Conservation (phyloP, 1,140 invertebrate genomes). For the Drosophila baimaii region DNA sequence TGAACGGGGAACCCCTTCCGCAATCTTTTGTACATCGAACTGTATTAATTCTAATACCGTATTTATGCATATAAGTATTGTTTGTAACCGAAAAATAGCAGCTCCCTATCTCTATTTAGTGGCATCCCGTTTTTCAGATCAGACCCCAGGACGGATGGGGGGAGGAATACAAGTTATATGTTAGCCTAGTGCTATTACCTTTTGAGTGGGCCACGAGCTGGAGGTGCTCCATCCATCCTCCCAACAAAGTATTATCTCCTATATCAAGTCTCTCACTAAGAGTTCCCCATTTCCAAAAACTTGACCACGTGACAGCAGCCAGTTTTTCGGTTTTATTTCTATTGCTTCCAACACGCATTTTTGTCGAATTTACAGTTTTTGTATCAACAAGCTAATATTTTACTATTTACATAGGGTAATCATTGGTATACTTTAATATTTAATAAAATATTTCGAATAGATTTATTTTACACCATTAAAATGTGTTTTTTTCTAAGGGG, state of each 20-base stretch:
- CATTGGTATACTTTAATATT: conserved; percentile 21
- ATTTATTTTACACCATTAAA: too few relatives aligned
- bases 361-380: conserved; percentile 11
- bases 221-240: background rate
- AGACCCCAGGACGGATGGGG: background rate
- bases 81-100: background rate
- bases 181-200: background rate
- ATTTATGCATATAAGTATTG: background rate
- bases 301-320: conserved; percentile 5
- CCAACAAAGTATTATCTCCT: background rate
- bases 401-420: conserved; percentile 15
- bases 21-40: conserved; percentile 14
- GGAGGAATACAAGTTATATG: background rate
- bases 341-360: conserved; percentile 19
- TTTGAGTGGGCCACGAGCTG: too few relatives aligned
- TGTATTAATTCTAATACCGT: conserved; percentile 9
- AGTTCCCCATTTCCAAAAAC: conserved; percentile 6
- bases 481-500: too few relatives aligned
- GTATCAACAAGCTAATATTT: conserved; percentile 23
- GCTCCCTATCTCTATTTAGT: background rate
- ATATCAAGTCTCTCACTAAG: background rate
- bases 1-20: conserved; percentile 1
- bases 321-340: conserved; percentile 3
- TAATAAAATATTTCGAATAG: conserved; percentile 10
- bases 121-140: background rate